Evolutionary conservation across 2,888 invertebrate genomes (phyloP).

Genomic region (Plebejus argus): DNA sequence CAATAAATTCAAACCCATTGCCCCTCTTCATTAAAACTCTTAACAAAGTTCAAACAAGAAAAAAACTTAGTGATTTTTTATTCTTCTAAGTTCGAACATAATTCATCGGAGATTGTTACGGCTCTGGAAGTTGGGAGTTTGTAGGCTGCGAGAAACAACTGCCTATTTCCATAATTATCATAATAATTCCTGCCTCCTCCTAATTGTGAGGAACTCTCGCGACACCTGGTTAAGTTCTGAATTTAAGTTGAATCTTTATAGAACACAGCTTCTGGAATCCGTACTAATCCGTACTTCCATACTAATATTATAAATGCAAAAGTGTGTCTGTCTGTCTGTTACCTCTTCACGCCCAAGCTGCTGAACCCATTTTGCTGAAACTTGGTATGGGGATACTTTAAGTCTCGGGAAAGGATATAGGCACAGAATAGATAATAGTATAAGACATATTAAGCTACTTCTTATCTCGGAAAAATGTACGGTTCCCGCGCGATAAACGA

Average conservation of each 20-base stretch:
- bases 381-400: too few species aligned
- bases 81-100: slow-evolving; percentile 27
- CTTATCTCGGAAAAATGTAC: too few species aligned
- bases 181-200: slow-evolving; percentile 19
- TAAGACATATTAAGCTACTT: too few species aligned
- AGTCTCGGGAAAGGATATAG: too few species aligned
- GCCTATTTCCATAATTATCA: slow-evolving; percentile 30
- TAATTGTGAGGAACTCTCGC: slow-evolving; percentile 11
- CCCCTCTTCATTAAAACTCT: slow-evolving; percentile 20
- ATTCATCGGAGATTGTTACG: slow-evolving; percentile 25
- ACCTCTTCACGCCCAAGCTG: too few species aligned
- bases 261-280: too few species aligned
- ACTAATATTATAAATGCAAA: too few species aligned
- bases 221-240: slow-evolving; percentile 15
- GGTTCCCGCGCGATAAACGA: too few species aligned
- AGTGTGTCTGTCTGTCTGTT: too few species aligned
- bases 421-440: too few species aligned
- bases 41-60: slow-evolving; percentile 17
- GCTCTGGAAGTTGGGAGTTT: slow-evolving; percentile 14
- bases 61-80: slow-evolving; percentile 12
- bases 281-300: too few species aligned
- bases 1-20: slow-evolving; percentile 2
- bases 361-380: too few species aligned
- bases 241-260: not conserved
- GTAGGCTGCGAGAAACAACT: slow-evolving; percentile 18